A percentile compares a stretch with the other conserved stretches of the same genome.
phyloP scores from a whole-genome alignment of 2,888 invertebrate genomes.

The Biston stratarius region DNA sequence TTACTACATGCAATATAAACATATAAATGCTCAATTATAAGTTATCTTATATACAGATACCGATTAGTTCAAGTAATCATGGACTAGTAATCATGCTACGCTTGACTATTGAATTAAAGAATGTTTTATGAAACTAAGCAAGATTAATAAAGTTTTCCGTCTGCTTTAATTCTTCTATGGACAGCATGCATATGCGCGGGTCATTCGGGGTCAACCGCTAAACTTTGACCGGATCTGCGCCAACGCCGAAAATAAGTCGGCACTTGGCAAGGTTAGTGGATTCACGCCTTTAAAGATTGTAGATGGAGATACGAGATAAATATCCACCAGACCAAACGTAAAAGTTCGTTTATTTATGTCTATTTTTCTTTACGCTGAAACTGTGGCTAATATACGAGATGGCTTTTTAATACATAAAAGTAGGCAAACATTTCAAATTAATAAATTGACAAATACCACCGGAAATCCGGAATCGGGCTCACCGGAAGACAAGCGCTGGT shows the following conservation, averaged over 20 bases:
- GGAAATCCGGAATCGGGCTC: no score
- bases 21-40: no score
- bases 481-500: no score
- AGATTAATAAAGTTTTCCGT: conserved; percentile 1
- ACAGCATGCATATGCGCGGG: conserved; percentile 61
- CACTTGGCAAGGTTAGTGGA: conserved; percentile 38
- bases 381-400: background rate
- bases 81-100: no score
- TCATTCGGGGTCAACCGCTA: conserved; percentile 76
- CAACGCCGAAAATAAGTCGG: conserved; percentile 53
- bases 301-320: conserved; percentile 34
- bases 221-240: conserved; percentile 72
- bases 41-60: no score
- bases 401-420: background rate
- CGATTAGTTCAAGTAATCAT: no score
- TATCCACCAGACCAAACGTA: background rate
- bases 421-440: conserved; percentile 3
- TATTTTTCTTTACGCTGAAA: background rate
- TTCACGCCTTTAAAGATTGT: conserved; percentile 43
- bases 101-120: background rate
- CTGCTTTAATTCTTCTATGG: conserved; percentile 20
- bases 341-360: conserved; percentile 3
- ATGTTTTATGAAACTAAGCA: background rate
- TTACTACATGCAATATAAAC: no score
- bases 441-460: background rate